Base-by-base conservation (phyloP, 2,888 invertebrate genomes). In the Drosophila sordidula region DNA sequence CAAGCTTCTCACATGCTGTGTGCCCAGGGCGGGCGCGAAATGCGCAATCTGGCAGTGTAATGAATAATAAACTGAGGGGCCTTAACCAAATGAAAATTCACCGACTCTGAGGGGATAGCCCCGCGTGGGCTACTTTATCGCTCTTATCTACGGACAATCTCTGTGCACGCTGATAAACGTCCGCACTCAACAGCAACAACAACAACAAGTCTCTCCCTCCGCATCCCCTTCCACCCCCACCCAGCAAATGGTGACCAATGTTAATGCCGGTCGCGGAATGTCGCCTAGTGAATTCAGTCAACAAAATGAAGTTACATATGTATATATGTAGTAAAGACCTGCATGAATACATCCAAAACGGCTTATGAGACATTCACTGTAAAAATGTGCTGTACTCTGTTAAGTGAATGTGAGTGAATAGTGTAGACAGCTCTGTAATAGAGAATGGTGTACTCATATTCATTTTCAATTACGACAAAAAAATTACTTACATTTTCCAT, bases 121-220 rank as follows among this genome's bases (percentile, higher is more conserved):
- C 42, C 55, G 57, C 54, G 25, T 39, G 55, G 70, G 51, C 66
- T 49, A 51, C 68, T 63, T 78, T 79, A 80, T 77, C 75, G 71
- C 66, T 49, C 49, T 83, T 81, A 83, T 81, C 81, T 81, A 47
- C 56, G 44, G 29, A 44, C 76, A 67, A 83, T 83, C 70, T 70
- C 44, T 25, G 39, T 51, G 42, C 12, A 39, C 18, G n/a, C 75
- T 80, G 84, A 81, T 81, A 81, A 83, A 62, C 63, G 26, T 45
- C 36, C 57, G 45, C 51, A 29, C 41, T 38, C 52, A 62, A 38
- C 56, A 34, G 44, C 8, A 29, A 22, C 2, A 29, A 32, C 51
- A 36, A 26, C 57, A 47, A 39, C 12, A 11, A 11, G 26, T 26
- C 51, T 18, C 56, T 29, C 14, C n/a, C 18, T 11, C 41, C 29